phyloP scores from a whole-genome alignment of 2,797 vertebrate genomes.

The Apodemus agrarius region DNA sequence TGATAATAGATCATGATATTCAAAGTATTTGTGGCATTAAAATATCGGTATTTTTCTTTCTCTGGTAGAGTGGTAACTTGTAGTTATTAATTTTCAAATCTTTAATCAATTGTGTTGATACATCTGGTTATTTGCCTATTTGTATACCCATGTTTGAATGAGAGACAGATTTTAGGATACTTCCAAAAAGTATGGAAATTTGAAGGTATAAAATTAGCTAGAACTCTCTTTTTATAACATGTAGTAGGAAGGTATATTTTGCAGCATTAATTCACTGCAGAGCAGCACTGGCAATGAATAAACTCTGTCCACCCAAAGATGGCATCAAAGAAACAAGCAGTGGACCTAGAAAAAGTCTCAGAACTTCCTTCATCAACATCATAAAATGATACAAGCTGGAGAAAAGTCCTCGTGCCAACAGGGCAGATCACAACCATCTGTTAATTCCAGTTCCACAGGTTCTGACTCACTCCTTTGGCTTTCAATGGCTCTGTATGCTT shows the following conservation, averaged over 20 bases:
- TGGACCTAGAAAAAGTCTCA: not conserved
- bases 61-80: not conserved
- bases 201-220: not conserved
- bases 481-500: not conserved
- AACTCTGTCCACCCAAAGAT: not conserved
- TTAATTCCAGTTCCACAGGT: not conserved
- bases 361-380: not conserved
- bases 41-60: not conserved
- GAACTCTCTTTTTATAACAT: not conserved
- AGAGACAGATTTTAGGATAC: not conserved
- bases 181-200: conserved; percentile 27
- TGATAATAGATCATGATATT: not conserved
- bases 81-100: conserved; percentile 24
- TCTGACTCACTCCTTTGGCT: not conserved
- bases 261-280: not conserved
- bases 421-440: not conserved
- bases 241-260: conserved; percentile 7
- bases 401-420: not conserved
- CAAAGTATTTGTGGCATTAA: not conserved
- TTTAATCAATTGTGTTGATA: not conserved
- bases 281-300: not conserved
- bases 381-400: not conserved
- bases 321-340: not conserved
- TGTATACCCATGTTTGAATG: not conserved
- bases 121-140: not conserved